Conservation (phyloP, 2,797 vertebrate genomes). For the Coranthus polyacanthus region DNA sequence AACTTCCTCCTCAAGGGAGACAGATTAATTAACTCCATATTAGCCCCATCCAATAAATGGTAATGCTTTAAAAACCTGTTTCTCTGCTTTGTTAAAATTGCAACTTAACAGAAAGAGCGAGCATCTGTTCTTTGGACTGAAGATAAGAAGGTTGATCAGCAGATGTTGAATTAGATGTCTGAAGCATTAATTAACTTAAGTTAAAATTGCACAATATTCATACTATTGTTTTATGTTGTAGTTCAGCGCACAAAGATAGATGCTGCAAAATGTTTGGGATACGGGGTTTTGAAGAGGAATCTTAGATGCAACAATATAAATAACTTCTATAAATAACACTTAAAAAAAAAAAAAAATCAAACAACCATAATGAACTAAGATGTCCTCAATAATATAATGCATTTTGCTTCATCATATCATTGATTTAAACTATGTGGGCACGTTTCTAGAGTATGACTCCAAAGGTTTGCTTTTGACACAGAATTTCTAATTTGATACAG, state of each 20-base stretch:
- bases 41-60: not conserved
- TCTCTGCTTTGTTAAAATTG: not conserved
- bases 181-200: conserved; percentile 2
- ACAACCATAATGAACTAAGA: no score
- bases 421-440: no score
- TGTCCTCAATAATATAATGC: no score
- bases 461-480: no score
- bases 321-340: no score
- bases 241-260: not conserved
- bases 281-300: no score
- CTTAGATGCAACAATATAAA: no score
- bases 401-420: no score
- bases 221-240: not conserved
- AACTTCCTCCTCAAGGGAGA: conserved; percentile 2
- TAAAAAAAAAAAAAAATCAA: no score
- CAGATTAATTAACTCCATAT: conserved; percentile 8
- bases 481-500: no score
- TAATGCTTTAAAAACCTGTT: not conserved
- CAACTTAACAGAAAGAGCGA: not conserved
- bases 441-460: no score
- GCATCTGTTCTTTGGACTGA: not conserved
- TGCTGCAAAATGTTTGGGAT: not conserved
- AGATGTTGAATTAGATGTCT: conserved; percentile 10
- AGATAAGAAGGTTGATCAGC: not conserved
- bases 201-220: not conserved